Evolutionary conservation across 2,113 vertebrate genomes (phyloP).

Genomic region (Neopipo cinnamomea): DNA sequence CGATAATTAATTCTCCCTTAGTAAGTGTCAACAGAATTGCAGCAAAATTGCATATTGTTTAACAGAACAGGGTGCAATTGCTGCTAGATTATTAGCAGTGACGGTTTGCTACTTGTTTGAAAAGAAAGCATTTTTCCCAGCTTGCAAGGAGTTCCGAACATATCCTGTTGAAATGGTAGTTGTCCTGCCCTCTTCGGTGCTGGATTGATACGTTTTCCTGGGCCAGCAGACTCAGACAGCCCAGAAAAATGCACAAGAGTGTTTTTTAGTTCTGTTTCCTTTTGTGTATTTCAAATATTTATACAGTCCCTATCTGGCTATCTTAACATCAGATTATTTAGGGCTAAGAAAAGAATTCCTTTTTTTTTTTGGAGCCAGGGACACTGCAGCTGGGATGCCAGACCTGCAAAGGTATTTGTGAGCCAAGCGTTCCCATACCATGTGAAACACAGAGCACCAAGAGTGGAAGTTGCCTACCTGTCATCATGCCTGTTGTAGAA

Average conservation of each 20-base stretch:
- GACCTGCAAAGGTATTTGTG: background rate
- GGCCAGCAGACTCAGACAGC: background rate
- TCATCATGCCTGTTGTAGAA: background rate
- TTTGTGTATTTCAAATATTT: background rate
- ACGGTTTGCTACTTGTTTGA: background rate
- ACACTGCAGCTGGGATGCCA: fast-evolving
- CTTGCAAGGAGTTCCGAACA: background rate
- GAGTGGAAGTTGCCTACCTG: background rate
- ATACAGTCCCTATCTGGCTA: fast-evolving
- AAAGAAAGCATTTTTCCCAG: background rate
- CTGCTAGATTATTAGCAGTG: background rate
- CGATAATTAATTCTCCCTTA: fast-evolving
- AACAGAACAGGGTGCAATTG: background rate
- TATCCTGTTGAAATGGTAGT: background rate
- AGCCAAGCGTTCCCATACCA: fast-evolving
- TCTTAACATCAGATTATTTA: background rate
- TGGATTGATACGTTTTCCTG: fast-evolving
- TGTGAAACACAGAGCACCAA: background rate
- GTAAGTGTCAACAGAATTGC: background rate
- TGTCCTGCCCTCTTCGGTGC: fast-evolving
- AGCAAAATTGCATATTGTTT: background rate
- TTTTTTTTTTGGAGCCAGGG: too few relatives aligned
- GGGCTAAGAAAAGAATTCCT: background rate
- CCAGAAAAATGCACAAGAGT: background rate
- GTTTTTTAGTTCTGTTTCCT: background rate